Evolutionary conservation across 2,797 vertebrate species (phyloP), one percentile per base, ranked within the genome.

Genomic region (Streptopelia turtur): DNA sequence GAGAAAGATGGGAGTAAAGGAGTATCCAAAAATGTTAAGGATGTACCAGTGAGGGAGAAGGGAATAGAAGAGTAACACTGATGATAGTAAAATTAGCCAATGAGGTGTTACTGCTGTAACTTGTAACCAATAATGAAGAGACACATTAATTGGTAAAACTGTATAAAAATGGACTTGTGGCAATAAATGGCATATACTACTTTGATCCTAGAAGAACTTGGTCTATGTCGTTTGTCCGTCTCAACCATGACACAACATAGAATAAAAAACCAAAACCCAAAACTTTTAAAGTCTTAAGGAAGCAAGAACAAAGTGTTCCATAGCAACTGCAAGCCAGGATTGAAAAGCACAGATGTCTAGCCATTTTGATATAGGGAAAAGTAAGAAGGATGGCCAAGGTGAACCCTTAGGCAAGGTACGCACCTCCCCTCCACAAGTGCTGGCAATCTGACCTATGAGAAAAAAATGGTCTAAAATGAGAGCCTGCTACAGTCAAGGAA

Each of bases 241-340:
- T 37, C 37, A 37, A 37, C 37, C 37, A 37, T 9, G 10, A 37
- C 37, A 37, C 37, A 37, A 37, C 21, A 7, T 8, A 87, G 2
- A 12, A 20, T 68, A 23, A 72, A 80, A 89, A 95, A 89, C 25
- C 22, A 69, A 95, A 89, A 79, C 35, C 28, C 22, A 66, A 95
- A 89, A 79, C 35, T 74, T 83, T 52, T 43, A 43, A 59, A 28
- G 49, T 78, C 65, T 90, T 84, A 75, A 94, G 88, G 72, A 95
- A 86, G 95, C 27, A 87, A 89, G 83, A 84, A 4, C 55, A 92
- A 95, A 90, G 14, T n/a, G 27, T 50, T 90, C 56, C 68, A 76
- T 22, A 77, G 82, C 37, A 84, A 71, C 43, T 85, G 59, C 66
- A 95, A 69, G 24, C 33, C 66, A 47, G 45, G 47, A 94, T 53